phyloP scores from a whole-genome alignment of 2,797 vertebrate species.

The Protosalanx chinensis region DNA sequence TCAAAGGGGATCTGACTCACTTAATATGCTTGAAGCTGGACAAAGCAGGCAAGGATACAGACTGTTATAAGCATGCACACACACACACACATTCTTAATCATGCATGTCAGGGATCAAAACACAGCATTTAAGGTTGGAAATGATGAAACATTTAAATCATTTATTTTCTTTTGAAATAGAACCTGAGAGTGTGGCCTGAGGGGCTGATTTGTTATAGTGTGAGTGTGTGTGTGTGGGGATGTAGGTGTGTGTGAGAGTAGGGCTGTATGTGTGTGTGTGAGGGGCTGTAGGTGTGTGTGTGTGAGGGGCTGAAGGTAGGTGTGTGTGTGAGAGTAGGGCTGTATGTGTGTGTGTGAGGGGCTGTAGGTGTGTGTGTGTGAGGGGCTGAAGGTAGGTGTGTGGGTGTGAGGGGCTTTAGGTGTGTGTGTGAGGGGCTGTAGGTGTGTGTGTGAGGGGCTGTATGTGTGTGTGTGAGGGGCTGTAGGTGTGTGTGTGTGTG shows the following conservation, averaged over 20 bases:
- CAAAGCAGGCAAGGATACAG: neutral
- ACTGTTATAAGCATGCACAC: neutral
- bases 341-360: no score
- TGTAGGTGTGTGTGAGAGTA: no score
- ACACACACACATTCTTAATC: constrained; percentile 23
- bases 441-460: constrained; percentile 41
- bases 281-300: no score
- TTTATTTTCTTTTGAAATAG: constrained; percentile 47
- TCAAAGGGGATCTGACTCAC: neutral
- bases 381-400: no score
- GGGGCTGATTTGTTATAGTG: constrained; percentile 38
- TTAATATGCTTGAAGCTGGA: no score
- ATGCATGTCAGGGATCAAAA: constrained; percentile 60
- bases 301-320: no score
- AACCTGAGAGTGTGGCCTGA: constrained; percentile 63
- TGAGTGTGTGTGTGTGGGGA: no score
- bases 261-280: no score
- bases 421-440: constrained; percentile 41
- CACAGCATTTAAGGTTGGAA: constrained; percentile 53
- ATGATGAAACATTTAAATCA: constrained; percentile 62
- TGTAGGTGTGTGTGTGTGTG: neutral
- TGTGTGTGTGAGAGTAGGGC: no score
- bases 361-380: no score
- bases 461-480: constrained; percentile 22
- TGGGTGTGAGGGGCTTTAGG: no score